A percentile compares a stretch with the other conserved stretches of the same genome.
Conservation (phyloP, 2,113 vertebrate genomes). For the Nannobrachium achirus region DNA sequence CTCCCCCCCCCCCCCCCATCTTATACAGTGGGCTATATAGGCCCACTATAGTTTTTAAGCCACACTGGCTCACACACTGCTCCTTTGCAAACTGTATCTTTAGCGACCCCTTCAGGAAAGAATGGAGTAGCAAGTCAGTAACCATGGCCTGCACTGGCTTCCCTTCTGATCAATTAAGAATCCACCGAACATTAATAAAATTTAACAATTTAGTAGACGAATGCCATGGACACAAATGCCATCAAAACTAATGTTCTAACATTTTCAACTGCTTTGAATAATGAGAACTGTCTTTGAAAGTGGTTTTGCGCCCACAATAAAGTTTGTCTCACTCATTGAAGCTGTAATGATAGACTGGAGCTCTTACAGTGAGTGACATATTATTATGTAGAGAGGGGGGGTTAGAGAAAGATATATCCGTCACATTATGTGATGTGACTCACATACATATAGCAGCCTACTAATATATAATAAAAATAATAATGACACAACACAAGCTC, state of each 20-base stretch:
- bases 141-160: neutral
- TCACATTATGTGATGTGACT: no score
- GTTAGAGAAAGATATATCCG: no score
- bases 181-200: neutral
- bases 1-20: no score
- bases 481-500: no score
- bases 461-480: no score
- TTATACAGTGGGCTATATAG: no score
- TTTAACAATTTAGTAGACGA: conserved; percentile 37
- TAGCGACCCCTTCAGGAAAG: conserved; percentile 59
- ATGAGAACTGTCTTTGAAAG: conserved; percentile 15
- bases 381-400: no score
- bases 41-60: conserved; percentile 7
- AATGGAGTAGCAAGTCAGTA: conserved; percentile 31
- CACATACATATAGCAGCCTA: no score
- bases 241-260: conserved; percentile 46
- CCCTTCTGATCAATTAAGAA: no score
- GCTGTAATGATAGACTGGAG: no score
- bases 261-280: neutral
- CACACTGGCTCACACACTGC: neutral
- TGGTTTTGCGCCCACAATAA: conserved; percentile 40
- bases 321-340: no score
- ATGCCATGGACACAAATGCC: conserved; percentile 33
- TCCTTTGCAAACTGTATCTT: conserved; percentile 58
- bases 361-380: no score